phyloP scores from a whole-genome alignment of 2,888 invertebrate genomes.

The Agrilus mali region DNA sequence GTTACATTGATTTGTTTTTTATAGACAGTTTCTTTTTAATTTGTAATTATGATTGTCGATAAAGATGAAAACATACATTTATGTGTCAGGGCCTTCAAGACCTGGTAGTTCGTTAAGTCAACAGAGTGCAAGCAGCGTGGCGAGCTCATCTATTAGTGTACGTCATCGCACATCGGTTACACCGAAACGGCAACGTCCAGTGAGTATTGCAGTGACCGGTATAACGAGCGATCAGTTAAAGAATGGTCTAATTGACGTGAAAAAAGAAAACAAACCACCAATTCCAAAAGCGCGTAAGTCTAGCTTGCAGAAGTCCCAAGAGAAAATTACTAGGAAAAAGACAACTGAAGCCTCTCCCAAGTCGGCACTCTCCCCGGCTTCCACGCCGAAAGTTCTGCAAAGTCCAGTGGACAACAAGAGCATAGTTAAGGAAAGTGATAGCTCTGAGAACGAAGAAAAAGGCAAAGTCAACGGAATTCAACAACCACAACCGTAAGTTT shows the following conservation, averaged over 20 bases:
- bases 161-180: conserved; percentile 49
- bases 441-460: neutral
- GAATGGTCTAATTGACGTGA: conserved; percentile 14
- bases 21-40: neutral
- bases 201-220: conserved; percentile 75
- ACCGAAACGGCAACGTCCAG: conserved; percentile 62
- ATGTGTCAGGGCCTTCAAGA: conserved; percentile 51
- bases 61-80: too few relatives aligned
- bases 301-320: conserved; percentile 19
- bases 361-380: conserved; percentile 15
- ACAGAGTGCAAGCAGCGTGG: conserved; percentile 50
- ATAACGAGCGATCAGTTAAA: conserved; percentile 39
- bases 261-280: conserved; percentile 37
- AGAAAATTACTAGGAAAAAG: conserved; percentile 16
- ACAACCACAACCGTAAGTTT: too few relatives aligned
- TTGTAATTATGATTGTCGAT: conserved; percentile 3
- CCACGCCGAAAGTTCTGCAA: conserved; percentile 1
- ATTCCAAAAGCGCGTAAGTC: conserved; percentile 35
- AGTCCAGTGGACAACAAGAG: conserved; percentile 5
- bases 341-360: conserved; percentile 18
- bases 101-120: conserved; percentile 79
- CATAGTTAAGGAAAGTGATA: conserved; percentile 4
- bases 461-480: neutral
- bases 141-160: conserved; percentile 40
- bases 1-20: too few relatives aligned